phyloP scores from a whole-genome alignment of 1,140 invertebrate genomes.

The Polypedilum pembai region DNA sequence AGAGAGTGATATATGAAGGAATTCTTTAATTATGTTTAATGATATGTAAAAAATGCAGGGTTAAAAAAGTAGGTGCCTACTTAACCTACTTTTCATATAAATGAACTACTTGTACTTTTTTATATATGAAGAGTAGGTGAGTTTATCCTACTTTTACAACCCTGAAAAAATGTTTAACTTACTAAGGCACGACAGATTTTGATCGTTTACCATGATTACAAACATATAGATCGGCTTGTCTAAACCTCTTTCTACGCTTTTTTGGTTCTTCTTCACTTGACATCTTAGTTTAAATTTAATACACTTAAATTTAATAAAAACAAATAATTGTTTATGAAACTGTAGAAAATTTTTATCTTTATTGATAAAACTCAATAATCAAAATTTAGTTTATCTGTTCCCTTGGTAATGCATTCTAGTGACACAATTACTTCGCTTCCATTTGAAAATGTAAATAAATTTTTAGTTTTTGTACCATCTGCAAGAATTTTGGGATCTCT shows the following conservation, averaged over 20 bases:
- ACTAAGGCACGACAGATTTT: slow-evolving; percentile 30
- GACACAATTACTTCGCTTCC: slow-evolving; percentile 31
- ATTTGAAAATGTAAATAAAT: slow-evolving; percentile 30
- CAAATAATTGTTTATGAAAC: neutral
- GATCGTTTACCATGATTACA: slow-evolving; percentile 42
- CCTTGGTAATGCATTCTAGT: slow-evolving; percentile 31
- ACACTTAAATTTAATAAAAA: neutral
- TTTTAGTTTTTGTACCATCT: slow-evolving; percentile 38
- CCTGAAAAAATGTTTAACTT: neutral
- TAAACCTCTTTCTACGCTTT: neutral
- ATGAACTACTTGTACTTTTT: too few relatives aligned
- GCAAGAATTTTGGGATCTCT: slow-evolving; percentile 40
- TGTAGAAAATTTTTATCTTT: neutral
- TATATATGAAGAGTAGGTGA: too few relatives aligned
- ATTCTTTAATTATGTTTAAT: too few relatives aligned
- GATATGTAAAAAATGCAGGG: too few relatives aligned
- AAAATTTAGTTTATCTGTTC: slow-evolving; percentile 20
- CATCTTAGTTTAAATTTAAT: neutral
- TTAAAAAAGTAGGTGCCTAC: too few relatives aligned
- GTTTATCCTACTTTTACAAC: too few relatives aligned
- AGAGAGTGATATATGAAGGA: too few relatives aligned
- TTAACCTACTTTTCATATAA: too few relatives aligned
- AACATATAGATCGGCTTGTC: slow-evolving; percentile 36
- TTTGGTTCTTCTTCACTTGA: neutral
- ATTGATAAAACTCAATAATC: slow-evolving; percentile 25